phyloP scores from a whole-genome alignment of 2,113 vertebrate species.

The Tupaia tana region DNA sequence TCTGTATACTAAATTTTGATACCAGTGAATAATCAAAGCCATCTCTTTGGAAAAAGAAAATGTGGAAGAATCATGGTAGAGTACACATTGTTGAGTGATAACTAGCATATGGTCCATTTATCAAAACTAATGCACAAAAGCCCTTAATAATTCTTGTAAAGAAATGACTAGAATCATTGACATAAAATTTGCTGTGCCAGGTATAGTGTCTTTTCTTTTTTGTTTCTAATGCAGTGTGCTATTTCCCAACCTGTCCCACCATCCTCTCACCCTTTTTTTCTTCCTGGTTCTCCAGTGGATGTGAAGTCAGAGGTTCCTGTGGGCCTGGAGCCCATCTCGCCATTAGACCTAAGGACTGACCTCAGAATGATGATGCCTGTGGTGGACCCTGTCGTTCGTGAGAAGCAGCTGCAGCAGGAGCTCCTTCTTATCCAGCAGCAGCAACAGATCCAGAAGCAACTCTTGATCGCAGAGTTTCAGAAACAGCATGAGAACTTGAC shows the following conservation, averaged over 20 bases:
- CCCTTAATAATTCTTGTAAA: background rate
- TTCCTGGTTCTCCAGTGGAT: conserved; percentile 88
- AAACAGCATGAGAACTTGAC: conserved; percentile 99
- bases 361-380: conserved; percentile 95
- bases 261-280: background rate
- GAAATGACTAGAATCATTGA: background rate
- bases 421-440: conserved; percentile 98
- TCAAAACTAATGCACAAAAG: background rate
- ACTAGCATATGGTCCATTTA: background rate
- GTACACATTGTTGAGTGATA: background rate
- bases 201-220: rapidly evolving
- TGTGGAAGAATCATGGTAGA: background rate
- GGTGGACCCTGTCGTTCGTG: conserved; percentile 93
- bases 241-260: background rate
- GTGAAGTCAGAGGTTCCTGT: conserved; percentile 93
- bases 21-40: background rate
- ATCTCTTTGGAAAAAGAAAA: conserved; percentile 19
- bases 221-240: background rate
- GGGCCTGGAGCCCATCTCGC: conserved; percentile 92
- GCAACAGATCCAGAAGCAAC: conserved; percentile 98
- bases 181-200: background rate
- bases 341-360: conserved; percentile 96
- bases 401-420: conserved; percentile 97
- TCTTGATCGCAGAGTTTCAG: conserved; percentile 98
- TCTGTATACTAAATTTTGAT: background rate